phyloP scores from a whole-genome alignment of 2,113 vertebrate species.

The Petrocephalus zakoni region DNA sequence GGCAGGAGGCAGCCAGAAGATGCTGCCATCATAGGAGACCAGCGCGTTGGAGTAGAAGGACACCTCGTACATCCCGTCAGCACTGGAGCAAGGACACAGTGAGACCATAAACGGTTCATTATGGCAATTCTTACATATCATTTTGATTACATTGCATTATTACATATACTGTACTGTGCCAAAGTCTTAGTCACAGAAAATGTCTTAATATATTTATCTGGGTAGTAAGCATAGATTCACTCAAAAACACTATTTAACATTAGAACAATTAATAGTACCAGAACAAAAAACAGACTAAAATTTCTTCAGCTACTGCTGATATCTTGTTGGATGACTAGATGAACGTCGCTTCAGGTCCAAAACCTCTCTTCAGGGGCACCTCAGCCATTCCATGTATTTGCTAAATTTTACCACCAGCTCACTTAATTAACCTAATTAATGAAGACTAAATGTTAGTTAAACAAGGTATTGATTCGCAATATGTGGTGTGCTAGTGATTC shows the following conservation, averaged over 20 bases:
- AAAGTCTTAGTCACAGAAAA: not conserved
- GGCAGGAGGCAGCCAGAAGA: constrained; percentile 92
- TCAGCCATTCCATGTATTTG: not conserved
- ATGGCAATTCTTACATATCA: not conserved
- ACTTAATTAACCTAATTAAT: not conserved
- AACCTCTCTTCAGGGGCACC: not conserved
- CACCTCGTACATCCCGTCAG: constrained; percentile 93
- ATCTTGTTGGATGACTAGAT: not conserved
- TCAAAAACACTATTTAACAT: not conserved
- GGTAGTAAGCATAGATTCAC: not conserved
- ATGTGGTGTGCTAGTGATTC: not conserved
- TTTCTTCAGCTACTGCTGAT: not conserved
- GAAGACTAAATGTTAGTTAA: not conserved
- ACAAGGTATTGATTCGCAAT: not conserved
- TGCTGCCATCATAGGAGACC: constrained; percentile 88
- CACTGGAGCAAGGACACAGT: constrained; percentile 52
- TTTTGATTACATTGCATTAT: not conserved
- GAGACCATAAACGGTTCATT: not conserved
- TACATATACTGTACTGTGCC: not conserved
- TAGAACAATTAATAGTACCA: not conserved
- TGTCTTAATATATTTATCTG: not conserved
- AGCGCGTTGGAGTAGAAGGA: constrained; percentile 96
- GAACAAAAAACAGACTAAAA: not conserved
- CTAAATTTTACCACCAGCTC: not conserved
- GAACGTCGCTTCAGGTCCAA: not conserved